These are phyloP conservation scores for Prunella himalayana DNA, from an alignment of 2,113 vertebrate genomes.

Conservation along the genomic window DNA sequence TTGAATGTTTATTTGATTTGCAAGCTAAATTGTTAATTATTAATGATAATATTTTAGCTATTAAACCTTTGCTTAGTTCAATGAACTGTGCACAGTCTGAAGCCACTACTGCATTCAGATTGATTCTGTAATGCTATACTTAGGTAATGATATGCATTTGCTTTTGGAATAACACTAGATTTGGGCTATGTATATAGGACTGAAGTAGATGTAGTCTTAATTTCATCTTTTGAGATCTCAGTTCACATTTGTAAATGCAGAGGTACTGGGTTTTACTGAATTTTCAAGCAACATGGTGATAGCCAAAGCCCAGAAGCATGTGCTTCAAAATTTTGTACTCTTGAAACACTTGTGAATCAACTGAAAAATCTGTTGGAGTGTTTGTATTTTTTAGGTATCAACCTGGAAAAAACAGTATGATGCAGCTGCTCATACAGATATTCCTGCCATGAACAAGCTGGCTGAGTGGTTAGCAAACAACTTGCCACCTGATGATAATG, in stretches of 20 bases:
- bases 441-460: conserved; percentile 84
- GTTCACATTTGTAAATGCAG: background rate
- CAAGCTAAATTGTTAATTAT: background rate
- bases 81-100: background rate
- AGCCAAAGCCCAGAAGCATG: background rate
- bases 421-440: conserved; percentile 78
- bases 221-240: background rate
- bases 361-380: background rate
- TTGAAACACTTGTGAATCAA: background rate
- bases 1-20: background rate
- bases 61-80: background rate
- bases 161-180: background rate
- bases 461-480: conserved; percentile 85
- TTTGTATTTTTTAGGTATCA: conserved; percentile 75
- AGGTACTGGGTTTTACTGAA: background rate
- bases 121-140: background rate
- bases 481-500: conserved; percentile 79
- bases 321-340: background rate
- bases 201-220: background rate
- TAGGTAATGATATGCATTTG: background rate
- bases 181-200: background rate
- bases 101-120: background rate
- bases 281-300: background rate
- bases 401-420: conserved; percentile 92
- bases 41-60: background rate